phyloP scores from a whole-genome alignment of 2,113 vertebrate genomes.

The Labeo catla region DNA sequence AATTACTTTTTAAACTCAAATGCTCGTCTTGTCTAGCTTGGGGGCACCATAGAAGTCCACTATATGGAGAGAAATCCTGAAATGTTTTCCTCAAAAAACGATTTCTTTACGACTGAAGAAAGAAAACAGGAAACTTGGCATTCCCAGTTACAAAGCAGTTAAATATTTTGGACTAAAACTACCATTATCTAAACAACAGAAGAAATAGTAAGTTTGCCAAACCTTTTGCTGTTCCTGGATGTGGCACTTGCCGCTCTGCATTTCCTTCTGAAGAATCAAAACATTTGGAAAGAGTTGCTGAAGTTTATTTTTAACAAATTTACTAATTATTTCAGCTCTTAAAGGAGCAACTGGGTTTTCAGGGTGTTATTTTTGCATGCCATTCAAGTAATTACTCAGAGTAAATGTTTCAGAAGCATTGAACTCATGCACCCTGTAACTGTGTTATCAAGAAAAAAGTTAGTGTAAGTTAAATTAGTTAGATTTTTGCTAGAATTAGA shows the following conservation, averaged over 20 bases:
- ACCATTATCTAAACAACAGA: not conserved
- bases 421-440: not conserved
- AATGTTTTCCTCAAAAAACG: too few species aligned
- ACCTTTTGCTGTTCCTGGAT: not conserved
- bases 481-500: too few species aligned
- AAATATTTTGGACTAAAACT: not conserved
- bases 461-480: too few species aligned
- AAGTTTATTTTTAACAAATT: not conserved
- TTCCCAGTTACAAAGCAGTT: not conserved
- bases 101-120: too few species aligned
- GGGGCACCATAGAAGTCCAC: too few species aligned
- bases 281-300: not conserved
- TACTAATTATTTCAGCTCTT: not conserved
- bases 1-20: too few species aligned
- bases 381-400: not conserved
- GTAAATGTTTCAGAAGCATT: not conserved
- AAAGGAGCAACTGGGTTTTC: not conserved
- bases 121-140: not conserved
- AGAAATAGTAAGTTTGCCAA: not conserved
- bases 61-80: too few species aligned
- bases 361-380: not conserved
- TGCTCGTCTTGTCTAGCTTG: too few species aligned
- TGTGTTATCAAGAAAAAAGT: not conserved
- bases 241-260: not conserved
- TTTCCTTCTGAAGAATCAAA: slow-evolving; percentile 13